These are phyloP conservation scores for Lepidurus arcticus DNA, from an alignment of 1,140 invertebrate species.

Conservation along the genomic window DNA sequence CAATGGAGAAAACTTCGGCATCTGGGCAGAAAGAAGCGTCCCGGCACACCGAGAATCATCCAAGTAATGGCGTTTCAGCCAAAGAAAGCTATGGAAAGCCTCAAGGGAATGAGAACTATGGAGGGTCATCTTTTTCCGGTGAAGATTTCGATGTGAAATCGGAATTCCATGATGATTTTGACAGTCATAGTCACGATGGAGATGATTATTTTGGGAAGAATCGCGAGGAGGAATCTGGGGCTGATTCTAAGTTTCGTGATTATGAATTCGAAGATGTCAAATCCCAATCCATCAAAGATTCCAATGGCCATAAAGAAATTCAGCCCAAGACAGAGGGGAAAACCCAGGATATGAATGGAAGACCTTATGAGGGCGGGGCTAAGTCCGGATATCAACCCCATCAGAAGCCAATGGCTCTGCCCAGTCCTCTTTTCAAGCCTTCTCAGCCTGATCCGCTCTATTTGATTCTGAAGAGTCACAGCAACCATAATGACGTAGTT, in stretches of 20 bases:
- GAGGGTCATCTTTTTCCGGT: neutral
- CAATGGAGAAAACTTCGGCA: neutral
- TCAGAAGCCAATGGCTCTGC: neutral
- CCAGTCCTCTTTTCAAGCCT: neutral
- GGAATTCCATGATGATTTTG: neutral
- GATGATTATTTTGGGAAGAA: neutral
- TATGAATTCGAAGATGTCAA: neutral
- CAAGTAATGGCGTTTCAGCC: neutral
- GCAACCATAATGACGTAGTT: neutral
- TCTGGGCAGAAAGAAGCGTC: neutral
- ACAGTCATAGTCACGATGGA: neutral
- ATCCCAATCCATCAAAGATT: neutral
- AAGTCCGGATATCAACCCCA: neutral
- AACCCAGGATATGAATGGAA: neutral
- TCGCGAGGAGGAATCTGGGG: neutral
- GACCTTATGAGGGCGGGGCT: neutral
- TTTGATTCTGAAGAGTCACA: neutral
- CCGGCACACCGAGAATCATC: neutral
- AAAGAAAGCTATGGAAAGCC: neutral
- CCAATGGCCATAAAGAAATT: neutral
- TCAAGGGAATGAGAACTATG: neutral
- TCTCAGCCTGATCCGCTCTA: constrained; percentile 12
- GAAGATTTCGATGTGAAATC: neutral
- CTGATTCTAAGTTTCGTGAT: neutral
- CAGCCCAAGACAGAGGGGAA: neutral